Conservation (phyloP, 2,113 vertebrate genomes). For the Campylomormyrus numenius region DNA sequence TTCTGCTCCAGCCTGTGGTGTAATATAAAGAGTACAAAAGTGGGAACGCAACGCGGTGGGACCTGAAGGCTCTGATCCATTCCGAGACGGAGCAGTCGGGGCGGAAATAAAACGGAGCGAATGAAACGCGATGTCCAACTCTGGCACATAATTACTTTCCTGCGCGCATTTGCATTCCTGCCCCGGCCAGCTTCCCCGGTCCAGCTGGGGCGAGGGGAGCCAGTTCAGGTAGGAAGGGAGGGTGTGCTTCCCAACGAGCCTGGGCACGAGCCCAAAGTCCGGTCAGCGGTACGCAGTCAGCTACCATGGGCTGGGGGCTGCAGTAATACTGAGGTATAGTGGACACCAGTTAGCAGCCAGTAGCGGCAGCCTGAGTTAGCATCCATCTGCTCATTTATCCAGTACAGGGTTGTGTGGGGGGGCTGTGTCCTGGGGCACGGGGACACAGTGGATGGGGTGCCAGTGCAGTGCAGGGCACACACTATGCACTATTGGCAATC, state of each 20-base stretch:
- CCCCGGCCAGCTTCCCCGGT: not conserved
- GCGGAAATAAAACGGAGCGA: not conserved
- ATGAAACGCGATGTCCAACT: conserved; percentile 1
- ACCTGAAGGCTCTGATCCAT: not conserved
- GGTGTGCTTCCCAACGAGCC: not conserved
- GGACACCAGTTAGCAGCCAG: not conserved
- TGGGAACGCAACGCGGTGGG: too few relatives aligned
- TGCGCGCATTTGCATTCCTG: not conserved
- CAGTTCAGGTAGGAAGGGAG: not conserved
- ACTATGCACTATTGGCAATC: not conserved
- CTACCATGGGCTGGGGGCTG: not conserved
- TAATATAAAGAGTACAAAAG: not conserved
- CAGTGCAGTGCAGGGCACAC: not conserved
- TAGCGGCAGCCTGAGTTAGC: not conserved
- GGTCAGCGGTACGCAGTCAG: not conserved
- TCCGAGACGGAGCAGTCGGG: not conserved
- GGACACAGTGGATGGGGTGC: not conserved
- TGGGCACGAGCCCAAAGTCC: not conserved
- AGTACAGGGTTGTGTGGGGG: not conserved
- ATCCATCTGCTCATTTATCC: not conserved
- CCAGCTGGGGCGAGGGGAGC: not conserved
- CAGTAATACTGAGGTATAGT: not conserved
- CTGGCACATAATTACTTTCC: conserved; percentile 2
- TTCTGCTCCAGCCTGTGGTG: too few relatives aligned
- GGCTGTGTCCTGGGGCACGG: not conserved